Evolutionary conservation across 92 coral and sea anemone species (phyloP).

Genomic region (Siderastrea radians): DNA sequence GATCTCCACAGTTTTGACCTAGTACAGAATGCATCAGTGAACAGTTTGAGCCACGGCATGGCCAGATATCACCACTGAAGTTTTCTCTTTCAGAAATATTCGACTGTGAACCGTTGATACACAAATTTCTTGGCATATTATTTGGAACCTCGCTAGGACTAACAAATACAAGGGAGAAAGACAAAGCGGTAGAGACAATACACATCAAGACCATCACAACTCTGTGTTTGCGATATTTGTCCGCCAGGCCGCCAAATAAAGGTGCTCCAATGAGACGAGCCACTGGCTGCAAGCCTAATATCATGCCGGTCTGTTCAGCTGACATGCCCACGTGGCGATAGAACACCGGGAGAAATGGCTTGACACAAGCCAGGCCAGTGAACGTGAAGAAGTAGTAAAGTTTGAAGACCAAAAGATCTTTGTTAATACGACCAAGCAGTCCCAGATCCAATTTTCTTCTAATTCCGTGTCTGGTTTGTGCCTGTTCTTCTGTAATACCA

Average conservation of each 20-base stretch:
- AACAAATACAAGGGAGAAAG: constrained; percentile 74
- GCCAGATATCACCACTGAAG: not conserved
- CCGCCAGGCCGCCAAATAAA: constrained; percentile 70
- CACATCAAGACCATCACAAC: constrained; percentile 57
- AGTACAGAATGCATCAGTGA: not conserved
- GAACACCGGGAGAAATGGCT: constrained; percentile 75
- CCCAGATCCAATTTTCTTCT: no score
- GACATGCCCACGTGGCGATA: constrained; percentile 74
- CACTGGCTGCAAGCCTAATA: constrained; percentile 75
- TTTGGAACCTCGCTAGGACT: not conserved
- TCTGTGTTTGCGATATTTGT: constrained; percentile 73
- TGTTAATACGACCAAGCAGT: constrained; percentile 28
- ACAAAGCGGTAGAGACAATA: constrained; percentile 45
- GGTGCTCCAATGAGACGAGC: no score
- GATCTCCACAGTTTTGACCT: not conserved
- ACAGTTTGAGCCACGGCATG: not conserved
- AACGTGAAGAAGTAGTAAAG: constrained; percentile 73
- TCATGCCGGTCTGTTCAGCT: constrained; percentile 71
- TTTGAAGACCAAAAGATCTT: constrained; percentile 62
- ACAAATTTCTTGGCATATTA: not conserved
- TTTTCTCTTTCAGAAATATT: not conserved
- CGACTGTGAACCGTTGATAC: not conserved
- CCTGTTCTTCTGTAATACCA: no score
- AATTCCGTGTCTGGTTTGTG: no score
- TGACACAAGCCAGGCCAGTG: constrained; percentile 63